Evolutionary conservation across 1,140 invertebrate genomes (phyloP).

Genomic region (Drosophila asahinai): DNA sequence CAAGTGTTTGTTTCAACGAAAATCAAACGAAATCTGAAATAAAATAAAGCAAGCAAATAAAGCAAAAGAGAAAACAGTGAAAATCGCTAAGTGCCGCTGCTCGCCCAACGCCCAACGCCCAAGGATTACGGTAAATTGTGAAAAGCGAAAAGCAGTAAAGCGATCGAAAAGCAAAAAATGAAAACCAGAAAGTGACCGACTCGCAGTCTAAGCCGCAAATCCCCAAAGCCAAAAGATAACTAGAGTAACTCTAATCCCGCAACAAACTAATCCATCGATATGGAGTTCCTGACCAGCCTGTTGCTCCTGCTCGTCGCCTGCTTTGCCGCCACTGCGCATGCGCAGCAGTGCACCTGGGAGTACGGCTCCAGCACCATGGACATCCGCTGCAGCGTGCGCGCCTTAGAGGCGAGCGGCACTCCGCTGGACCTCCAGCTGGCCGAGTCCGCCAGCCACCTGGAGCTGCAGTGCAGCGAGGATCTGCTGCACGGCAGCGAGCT

Average conservation of each 20-base stretch:
- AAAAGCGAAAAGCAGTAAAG: constrained; percentile 42
- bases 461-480: constrained; percentile 89
- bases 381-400: constrained; percentile 87
- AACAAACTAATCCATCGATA: not conserved
- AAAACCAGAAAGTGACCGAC: constrained; percentile 79
- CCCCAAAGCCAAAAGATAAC: constrained; percentile 39
- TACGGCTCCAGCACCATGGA: constrained; percentile 83
- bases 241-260: constrained; percentile 8
- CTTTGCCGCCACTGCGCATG: constrained; percentile 51
- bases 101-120: constrained; percentile 18
- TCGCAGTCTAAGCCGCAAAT: constrained; percentile 22
- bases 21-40: constrained; percentile 12
- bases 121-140: constrained; percentile 78
- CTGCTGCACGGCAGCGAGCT: constrained; percentile 90
- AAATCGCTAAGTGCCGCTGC: constrained; percentile 47
- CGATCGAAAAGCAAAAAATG: constrained; percentile 76
- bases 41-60: not conserved
- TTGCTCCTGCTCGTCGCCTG: constrained; percentile 47
- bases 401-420: constrained; percentile 85
- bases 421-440: constrained; percentile 87
- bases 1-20: constrained; percentile 8
- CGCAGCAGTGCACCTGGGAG: constrained; percentile 83
- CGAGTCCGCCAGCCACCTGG: constrained; percentile 88
- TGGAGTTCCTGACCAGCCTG: constrained; percentile 39
- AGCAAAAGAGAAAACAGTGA: constrained; percentile 15